Percentiles rank a stretch among this genome's conserved stretches.
Conservation (phyloP, 2,113 vertebrate genomes). For the Gobio gobio region DNA sequence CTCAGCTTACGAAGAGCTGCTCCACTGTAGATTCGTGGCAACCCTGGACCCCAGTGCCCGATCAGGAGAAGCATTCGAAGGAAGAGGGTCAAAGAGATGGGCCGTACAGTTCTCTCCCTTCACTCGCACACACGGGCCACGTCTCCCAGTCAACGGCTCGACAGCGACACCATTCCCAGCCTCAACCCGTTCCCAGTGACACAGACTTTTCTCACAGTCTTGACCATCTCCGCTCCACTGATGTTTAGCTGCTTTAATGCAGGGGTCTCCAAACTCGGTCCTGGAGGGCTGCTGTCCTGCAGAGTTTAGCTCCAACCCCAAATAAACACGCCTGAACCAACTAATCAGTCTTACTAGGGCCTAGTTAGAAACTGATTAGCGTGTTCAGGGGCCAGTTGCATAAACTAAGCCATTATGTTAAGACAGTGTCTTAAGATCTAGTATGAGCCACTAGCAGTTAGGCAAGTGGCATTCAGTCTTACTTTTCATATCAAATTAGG, state of each 20-base stretch:
- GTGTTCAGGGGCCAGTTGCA: no score
- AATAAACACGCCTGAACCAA: no score
- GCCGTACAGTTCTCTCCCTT: conserved; percentile 68
- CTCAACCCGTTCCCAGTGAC: conserved; percentile 65
- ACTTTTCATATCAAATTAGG: no score
- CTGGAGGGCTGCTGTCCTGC: no score
- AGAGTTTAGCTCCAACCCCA: no score
- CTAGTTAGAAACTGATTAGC: no score
- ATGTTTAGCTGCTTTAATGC: conserved; percentile 67
- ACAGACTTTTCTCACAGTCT: conserved; percentile 71
- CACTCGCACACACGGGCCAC: conserved; percentile 61
- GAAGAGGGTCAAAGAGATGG: conserved; percentile 63
- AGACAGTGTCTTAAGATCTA: no score
- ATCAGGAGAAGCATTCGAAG: conserved; percentile 54
- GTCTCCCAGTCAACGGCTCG: conserved; percentile 60
- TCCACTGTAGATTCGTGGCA: conserved; percentile 79
- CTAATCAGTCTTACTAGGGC: no score
- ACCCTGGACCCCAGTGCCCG: conserved; percentile 78
- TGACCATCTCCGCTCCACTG: conserved; percentile 77
- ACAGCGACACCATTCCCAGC: conserved; percentile 78
- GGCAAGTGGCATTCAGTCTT: no score
- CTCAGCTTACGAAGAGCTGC: conserved; percentile 71
- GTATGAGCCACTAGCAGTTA: no score
- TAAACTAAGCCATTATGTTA: no score
- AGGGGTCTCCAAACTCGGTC: no score